These are phyloP conservation scores for Phaethon lepturus DNA, from an alignment of 2,113 vertebrate genomes.

Conservation along the genomic window DNA sequence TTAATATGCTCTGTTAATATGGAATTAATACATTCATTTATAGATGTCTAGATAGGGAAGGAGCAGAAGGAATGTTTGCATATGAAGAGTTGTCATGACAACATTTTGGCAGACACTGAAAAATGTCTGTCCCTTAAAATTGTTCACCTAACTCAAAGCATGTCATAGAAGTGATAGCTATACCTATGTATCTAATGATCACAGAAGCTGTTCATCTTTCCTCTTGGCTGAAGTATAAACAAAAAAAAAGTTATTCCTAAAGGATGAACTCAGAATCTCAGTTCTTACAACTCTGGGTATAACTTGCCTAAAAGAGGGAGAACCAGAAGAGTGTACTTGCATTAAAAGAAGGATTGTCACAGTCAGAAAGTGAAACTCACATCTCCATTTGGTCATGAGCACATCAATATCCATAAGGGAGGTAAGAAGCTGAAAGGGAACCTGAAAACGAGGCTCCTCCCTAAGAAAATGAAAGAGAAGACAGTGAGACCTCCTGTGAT, in stretches of 20 bases:
- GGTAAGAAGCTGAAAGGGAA: conserved; percentile 94
- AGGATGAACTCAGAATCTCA: neutral
- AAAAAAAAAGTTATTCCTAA: neutral
- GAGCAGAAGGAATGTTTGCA: neutral
- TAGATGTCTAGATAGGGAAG: neutral
- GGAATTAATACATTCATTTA: neutral
- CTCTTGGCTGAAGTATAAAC: neutral
- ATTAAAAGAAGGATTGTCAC: neutral
- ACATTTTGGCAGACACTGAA: neutral
- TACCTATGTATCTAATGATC: neutral
- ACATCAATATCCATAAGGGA: conserved; percentile 93
- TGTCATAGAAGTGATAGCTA: neutral
- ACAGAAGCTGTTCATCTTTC: neutral
- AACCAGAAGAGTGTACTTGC: neutral
- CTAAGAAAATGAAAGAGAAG: conserved; percentile 63
- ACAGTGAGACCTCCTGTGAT: neutral
- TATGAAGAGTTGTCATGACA: neutral
- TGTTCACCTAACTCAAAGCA: neutral
- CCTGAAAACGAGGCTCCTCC: conserved; percentile 95
- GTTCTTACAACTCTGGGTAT: neutral
- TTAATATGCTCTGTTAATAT: neutral
- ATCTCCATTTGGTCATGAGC: conserved; percentile 98
- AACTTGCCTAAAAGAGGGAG: neutral
- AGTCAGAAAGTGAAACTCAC: conserved; percentile 76
- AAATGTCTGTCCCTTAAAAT: neutral